Conservation (phyloP, 2,888 invertebrate genomes). For the Cheilosia scutellata region DNA sequence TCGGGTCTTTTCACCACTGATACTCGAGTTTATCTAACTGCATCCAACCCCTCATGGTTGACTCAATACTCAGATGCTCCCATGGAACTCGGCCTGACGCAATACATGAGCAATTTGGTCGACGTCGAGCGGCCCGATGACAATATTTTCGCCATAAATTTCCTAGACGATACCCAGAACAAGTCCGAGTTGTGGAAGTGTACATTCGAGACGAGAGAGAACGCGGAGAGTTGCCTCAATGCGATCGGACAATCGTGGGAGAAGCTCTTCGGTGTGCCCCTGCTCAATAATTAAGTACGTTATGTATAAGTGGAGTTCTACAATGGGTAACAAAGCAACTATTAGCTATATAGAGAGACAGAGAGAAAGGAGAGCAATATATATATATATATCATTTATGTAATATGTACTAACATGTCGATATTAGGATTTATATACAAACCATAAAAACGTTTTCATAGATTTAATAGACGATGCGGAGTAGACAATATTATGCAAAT, state of each 20-base stretch:
- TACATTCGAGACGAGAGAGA: conserved; percentile 84
- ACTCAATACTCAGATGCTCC: conserved; percentile 79
- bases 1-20: conserved; percentile 82
- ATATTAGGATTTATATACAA: conserved; percentile 61
- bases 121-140: conserved; percentile 84
- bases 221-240: conserved; percentile 84
- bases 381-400: conserved; percentile 42
- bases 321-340: background rate
- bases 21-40: conserved; percentile 84
- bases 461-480: conserved; percentile 34
- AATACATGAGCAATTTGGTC: conserved; percentile 85
- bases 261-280: conserved; percentile 85
- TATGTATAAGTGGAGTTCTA: background rate
- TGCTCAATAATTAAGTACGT: conserved; percentile 78
- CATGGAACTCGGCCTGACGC: conserved; percentile 82
- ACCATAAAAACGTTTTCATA: conserved; percentile 15
- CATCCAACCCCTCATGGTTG: conserved; percentile 85
- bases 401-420: conserved; percentile 66
- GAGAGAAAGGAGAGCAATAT: conserved; percentile 11
- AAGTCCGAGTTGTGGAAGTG: conserved; percentile 85
- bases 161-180: conserved; percentile 85
- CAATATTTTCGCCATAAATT: conserved; percentile 84
- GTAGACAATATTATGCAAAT: conserved; percentile 10
- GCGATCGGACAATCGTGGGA: conserved; percentile 85
- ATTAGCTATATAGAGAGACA: background rate